Percentiles rank a stretch among this genome's conserved stretches.
These are phyloP conservation scores for Variabilichromis moorii DNA, from an alignment of 2,113 vertebrate genomes.

Conservation along the genomic window DNA sequence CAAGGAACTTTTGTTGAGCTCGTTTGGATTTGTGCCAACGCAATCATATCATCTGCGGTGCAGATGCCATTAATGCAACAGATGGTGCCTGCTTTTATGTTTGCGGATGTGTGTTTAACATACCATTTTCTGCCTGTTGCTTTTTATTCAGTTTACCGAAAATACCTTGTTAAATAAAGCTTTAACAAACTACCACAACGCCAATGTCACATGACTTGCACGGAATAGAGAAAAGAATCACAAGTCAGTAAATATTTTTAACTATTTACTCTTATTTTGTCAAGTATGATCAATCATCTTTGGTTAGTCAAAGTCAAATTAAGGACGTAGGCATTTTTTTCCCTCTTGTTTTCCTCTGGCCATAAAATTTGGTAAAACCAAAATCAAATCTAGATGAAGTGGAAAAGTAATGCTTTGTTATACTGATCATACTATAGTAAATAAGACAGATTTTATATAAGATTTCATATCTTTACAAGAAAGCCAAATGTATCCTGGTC, in stretches of 20 bases:
- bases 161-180: not conserved
- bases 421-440: not conserved
- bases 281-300: not conserved
- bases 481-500: not conserved
- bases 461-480: not conserved
- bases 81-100: not conserved
- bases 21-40: slow-evolving; percentile 20
- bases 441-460: not conserved
- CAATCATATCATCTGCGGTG: slow-evolving; percentile 29
- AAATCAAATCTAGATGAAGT: not conserved
- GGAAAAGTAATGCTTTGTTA: not conserved
- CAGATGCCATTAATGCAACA: slow-evolving; percentile 12
- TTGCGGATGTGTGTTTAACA: not conserved
- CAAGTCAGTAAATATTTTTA: not conserved
- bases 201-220: not conserved
- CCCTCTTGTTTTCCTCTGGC: not conserved
- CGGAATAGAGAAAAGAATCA: not conserved
- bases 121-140: not conserved
- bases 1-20: slow-evolving; percentile 8
- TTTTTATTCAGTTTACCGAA: not conserved
- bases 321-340: not conserved
- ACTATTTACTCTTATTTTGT: not conserved
- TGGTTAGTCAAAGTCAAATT: not conserved
- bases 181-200: not conserved
- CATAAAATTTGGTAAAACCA: not conserved